These are phyloP conservation scores for Aphrocallistes beatrix DNA, from an alignment of 37 sponge, comb jelly and placozoan species.

Conservation along the genomic window DNA sequence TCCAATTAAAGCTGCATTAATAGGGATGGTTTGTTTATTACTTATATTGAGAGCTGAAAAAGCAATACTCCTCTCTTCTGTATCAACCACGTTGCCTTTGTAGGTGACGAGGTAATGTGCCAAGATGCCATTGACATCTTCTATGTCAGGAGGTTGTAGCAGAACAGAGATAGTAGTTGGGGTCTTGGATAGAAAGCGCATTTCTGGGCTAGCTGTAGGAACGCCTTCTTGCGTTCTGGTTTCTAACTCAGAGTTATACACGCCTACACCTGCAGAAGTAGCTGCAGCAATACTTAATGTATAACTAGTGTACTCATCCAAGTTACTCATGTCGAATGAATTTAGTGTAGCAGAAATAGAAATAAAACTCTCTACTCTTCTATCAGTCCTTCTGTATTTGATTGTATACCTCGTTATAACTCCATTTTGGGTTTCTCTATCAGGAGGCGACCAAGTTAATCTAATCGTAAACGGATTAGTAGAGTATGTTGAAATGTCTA, in stretches of 20 bases:
- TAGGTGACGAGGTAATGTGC: neutral
- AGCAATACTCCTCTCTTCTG: neutral
- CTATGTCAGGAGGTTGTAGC: neutral
- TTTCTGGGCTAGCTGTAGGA: neutral
- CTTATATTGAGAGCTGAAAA: neutral
- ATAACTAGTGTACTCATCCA: neutral
- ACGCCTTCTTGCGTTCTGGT: neutral
- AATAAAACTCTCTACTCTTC: neutral
- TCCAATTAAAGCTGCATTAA: neutral
- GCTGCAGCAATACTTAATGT: neutral
- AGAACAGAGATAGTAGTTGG: neutral
- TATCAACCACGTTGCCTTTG: neutral
- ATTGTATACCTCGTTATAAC: neutral
- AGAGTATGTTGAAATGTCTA: neutral
- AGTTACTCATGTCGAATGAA: neutral
- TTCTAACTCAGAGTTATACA: neutral
- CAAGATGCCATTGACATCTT: neutral
- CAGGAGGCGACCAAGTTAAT: neutral
- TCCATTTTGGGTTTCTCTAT: neutral
- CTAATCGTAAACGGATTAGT: neutral
- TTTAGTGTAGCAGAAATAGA: neutral
- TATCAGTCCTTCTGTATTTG: neutral
- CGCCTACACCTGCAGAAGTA: neutral
- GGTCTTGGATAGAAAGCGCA: neutral
- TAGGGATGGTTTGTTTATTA: too few species aligned